Base-by-base conservation (phyloP, 2,797 vertebrate species). In the Lepus oiostolus region DNA sequence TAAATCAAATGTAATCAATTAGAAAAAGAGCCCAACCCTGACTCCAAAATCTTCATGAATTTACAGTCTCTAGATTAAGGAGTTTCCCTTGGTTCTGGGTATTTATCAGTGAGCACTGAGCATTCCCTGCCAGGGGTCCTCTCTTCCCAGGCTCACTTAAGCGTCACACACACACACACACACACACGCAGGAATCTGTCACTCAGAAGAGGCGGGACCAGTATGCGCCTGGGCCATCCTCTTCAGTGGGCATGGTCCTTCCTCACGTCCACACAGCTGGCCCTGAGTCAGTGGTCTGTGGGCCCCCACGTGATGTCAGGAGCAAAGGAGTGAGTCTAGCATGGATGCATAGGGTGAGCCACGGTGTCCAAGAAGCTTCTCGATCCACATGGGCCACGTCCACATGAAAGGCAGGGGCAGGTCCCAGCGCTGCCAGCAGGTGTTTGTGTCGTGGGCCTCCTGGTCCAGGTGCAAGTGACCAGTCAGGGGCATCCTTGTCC, bases 1-100 rank as follows among this genome's bases (percentile, higher is more conserved):
- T 52, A 88, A 80, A 54, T 87, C 93, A 79, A 24, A 58, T 90
- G 10, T 63, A 35, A 68, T 35, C 72, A 87, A 30, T 17, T 50
- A 79, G n/a, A 72, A 52, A 83, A 68, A 72, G 47, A 87, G n/a
- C 17, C 35, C 38, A 72, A 22, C 4, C 32, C 63, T 71, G 58
- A 12, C 67, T 84, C 52, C 67, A 62, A 92, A 77, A 62, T 87
- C 60, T 65, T 74, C 74, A n/a, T 62, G 5, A 28, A 62, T 67
- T 54, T 50, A 8, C 21, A 8, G 42, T 74, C 38, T 38, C 50
- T 63, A 21, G 70, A 24, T 58, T 32, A 71, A 82, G 68, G n/a
- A 82, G 35, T 35, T 77, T 62, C 26, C 26, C 58, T 19, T 50
- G n/a, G 38, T 22, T 87, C 35, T 83, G 38, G 65, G 58, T 62